phyloP scores from a whole-genome alignment of 2,888 invertebrate species.

The Drosophila dives region DNA sequence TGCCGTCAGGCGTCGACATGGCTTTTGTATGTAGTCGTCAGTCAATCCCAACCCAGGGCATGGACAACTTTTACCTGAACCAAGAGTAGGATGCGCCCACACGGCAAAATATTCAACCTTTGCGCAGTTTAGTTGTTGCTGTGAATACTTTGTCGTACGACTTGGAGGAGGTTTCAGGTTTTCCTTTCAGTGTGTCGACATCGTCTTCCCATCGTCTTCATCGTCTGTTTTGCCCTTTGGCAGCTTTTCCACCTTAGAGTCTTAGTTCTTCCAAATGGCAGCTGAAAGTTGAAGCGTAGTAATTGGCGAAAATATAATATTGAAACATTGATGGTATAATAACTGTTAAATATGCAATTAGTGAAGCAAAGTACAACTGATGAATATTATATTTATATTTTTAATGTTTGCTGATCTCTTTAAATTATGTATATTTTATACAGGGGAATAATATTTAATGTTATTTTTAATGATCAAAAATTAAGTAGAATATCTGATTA shows the following conservation, averaged over 20 bases:
- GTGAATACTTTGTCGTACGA: constrained; percentile 26
- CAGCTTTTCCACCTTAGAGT: not conserved
- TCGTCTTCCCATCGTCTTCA: no score
- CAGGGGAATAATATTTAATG: not conserved
- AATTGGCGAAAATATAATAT: constrained; percentile 55
- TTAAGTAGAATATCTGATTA: not conserved
- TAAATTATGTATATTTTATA: not conserved
- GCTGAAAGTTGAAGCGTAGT: constrained; percentile 21
- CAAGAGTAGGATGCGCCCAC: constrained; percentile 12
- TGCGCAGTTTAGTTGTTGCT: constrained; percentile 18
- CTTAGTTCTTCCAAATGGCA: constrained; percentile 25
- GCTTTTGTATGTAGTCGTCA: constrained; percentile 27
- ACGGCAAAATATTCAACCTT: constrained; percentile 26
- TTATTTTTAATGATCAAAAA: no score
- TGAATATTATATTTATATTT: not conserved
- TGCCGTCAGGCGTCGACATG: constrained; percentile 41
- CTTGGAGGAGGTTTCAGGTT: constrained; percentile 48
- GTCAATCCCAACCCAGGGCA: not conserved
- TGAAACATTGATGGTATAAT: constrained; percentile 13
- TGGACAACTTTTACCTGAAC: constrained; percentile 9
- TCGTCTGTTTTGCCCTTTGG: constrained; percentile 10
- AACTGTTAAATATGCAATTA: not conserved
- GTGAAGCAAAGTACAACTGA: not conserved
- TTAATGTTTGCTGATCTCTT: not conserved
- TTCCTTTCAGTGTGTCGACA: constrained; percentile 1